Base-by-base conservation (phyloP, 2,113 vertebrate species). In the Mormyrus lacerda region DNA sequence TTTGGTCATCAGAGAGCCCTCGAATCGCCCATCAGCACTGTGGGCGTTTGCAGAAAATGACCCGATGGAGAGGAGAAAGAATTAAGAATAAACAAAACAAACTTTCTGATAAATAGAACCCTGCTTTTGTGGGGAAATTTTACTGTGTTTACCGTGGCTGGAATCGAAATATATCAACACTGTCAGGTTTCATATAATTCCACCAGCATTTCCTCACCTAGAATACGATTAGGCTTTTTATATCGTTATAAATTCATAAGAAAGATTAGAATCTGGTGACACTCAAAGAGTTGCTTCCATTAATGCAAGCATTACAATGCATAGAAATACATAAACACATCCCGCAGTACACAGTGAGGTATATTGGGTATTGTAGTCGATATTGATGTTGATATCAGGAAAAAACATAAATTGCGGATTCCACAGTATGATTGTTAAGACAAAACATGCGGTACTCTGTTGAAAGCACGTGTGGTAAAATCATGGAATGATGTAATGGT, bases 1-100 rank as follows among this genome's bases (percentile, higher is more conserved):
- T 95, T 99, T 99, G 85, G 98, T 99, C 98, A 99, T 98, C 87
- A 99, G 92, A 1, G 98, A 99, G 88, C 97, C 98, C 90, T 99
- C 97, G 53, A 99, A 99, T n/a, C 96, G 96, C 19, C 98, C 98
- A 0, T 99, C 98, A 19, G 98, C 98, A 91, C 98, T 99, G 92
- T 27, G 21, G 90, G 85, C 6, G 47, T 61, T 89, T 15, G 2
- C 42, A 89, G 44, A 86, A 4, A 89, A 31, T 45, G 35, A 11
- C n/a, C 88, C 31, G 83, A 44, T 58, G 3, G 53, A 55, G 7
- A 86, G 27, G 27, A 51, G 69, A 39, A 2, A 79, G 15, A 42
- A 5, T 79, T 42, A 19, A 44, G 35, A 53, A 44, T 13, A 39
- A 50, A 65, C 21, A 19, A 76, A 69, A 11, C 2, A 45, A 88